A percentile compares a stretch with the other conserved stretches of the same genome.
phyloP scores from a whole-genome alignment of 2,888 invertebrate genomes.

The Rugalucina vietnamica region DNA sequence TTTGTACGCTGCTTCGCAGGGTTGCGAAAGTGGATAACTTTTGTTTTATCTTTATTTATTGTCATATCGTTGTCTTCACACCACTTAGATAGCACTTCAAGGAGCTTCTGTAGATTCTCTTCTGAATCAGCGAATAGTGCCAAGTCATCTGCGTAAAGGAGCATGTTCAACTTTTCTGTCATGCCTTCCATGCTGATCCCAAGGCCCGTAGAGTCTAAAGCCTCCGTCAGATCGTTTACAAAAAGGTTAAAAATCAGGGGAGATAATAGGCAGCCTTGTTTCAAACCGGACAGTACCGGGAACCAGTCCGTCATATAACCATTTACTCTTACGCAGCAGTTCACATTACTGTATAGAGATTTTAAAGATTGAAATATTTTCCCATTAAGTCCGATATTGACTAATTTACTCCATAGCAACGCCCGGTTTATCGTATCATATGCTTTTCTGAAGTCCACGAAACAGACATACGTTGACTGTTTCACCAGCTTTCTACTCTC shows the following conservation, averaged over 20 bases:
- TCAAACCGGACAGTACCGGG: neutral
- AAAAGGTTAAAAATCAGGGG: neutral
- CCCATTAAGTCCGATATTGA: too few species aligned
- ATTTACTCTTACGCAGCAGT: neutral
- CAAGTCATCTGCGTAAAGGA: neutral
- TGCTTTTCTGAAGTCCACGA: neutral
- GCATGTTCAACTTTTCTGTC: neutral
- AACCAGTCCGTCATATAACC: neutral
- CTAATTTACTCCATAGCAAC: neutral
- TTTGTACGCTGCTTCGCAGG: neutral
- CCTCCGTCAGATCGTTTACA: neutral
- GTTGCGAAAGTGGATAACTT: slow-evolving; percentile 14
- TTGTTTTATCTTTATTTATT: slow-evolving; percentile 18
- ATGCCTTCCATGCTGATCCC: neutral
- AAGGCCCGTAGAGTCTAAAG: neutral
- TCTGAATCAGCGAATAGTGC: neutral
- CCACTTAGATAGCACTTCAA: slow-evolving; percentile 32
- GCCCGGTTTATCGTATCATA: neutral
- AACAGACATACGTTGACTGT: neutral
- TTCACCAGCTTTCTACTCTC: neutral
- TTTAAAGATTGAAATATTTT: too few species aligned
- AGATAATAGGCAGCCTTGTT: neutral
- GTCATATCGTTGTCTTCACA: neutral
- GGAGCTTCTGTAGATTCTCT: slow-evolving; percentile 19
- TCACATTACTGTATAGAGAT: too few species aligned